A percentile compares a stretch with the other conserved stretches of the same genome.
phyloP scores from a whole-genome alignment of 1,140 invertebrate species.

The Drosophila punjabiensis region DNA sequence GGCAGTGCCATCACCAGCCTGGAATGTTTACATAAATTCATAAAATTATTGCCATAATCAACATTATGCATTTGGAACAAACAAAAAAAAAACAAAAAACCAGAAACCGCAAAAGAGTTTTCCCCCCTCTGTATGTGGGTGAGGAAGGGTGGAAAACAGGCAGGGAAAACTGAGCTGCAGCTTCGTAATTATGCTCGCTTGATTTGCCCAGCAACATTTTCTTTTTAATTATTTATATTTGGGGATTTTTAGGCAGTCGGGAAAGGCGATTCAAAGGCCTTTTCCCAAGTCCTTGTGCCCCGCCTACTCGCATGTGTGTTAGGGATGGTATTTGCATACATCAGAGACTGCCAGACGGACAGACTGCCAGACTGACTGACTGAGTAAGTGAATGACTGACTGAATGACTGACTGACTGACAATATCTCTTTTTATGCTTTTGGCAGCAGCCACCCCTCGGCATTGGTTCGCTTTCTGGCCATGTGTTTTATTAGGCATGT shows the following conservation, averaged over 20 bases:
- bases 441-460: conserved; percentile 24
- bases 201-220: conserved; percentile 82
- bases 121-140: background rate
- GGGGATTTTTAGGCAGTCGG: conserved; percentile 78
- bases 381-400: conserved; percentile 37
- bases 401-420: conserved; percentile 42
- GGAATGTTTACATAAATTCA: conserved; percentile 83
- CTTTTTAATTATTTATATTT: conserved; percentile 84
- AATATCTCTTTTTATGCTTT: conserved; percentile 80
- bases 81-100: conserved; percentile 43
- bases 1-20: conserved; percentile 7
- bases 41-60: conserved; percentile 85
- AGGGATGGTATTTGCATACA: conserved; percentile 81
- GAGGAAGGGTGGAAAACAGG: background rate
- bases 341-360: conserved; percentile 50
- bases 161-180: conserved; percentile 3
- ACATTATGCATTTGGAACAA: conserved; percentile 84
- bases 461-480: conserved; percentile 55
- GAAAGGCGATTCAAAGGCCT: conserved; percentile 66
- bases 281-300: conserved; percentile 32
- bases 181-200: conserved; percentile 76
- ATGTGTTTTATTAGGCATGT: conserved; percentile 85
- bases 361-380: conserved; percentile 24
- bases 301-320: conserved; percentile 24
- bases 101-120: conserved; percentile 70